Percentiles rank a stretch among this genome's conserved stretches.
These are phyloP conservation scores for Phaethon lepturus DNA, from an alignment of 2,113 vertebrate species.

Conservation along the genomic window DNA sequence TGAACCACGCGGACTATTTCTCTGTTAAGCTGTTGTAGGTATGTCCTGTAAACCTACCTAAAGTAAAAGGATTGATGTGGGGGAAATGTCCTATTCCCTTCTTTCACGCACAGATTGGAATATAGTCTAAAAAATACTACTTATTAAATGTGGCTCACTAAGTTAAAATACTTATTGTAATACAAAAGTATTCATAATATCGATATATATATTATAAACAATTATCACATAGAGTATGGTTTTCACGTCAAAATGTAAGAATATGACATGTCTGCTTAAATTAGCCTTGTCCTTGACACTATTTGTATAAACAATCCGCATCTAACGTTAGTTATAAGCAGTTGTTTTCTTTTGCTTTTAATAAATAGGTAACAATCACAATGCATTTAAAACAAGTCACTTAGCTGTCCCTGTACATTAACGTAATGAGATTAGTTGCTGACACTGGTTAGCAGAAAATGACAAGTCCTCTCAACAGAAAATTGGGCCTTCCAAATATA, in stretches of 20 bases:
- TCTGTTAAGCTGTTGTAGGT: background rate
- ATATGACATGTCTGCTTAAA: background rate
- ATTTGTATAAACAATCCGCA: constrained; percentile 3
- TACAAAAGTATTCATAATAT: background rate
- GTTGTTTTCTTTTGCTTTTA: constrained; percentile 19
- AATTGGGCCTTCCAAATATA: constrained; percentile 21
- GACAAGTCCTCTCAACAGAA: background rate
- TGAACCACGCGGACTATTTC: background rate
- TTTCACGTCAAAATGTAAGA: background rate
- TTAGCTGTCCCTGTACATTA: background rate
- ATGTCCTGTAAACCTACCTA: background rate
- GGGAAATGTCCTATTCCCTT: background rate
- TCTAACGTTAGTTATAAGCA: constrained; percentile 7
- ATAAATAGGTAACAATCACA: constrained; percentile 13
- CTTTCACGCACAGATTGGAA: background rate
- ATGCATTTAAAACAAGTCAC: constrained; percentile 40
- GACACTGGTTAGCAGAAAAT: constrained; percentile 22
- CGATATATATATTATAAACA: background rate
- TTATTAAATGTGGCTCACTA: background rate
- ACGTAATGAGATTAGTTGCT: background rate
- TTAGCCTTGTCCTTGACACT: constrained; percentile 4
- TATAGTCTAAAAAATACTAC: background rate
- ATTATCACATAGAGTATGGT: background rate
- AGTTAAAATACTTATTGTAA: background rate
- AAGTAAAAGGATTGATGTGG: background rate